Base-by-base conservation (phyloP, 2,113 vertebrate species). In the Propithecus coquereli region DNA sequence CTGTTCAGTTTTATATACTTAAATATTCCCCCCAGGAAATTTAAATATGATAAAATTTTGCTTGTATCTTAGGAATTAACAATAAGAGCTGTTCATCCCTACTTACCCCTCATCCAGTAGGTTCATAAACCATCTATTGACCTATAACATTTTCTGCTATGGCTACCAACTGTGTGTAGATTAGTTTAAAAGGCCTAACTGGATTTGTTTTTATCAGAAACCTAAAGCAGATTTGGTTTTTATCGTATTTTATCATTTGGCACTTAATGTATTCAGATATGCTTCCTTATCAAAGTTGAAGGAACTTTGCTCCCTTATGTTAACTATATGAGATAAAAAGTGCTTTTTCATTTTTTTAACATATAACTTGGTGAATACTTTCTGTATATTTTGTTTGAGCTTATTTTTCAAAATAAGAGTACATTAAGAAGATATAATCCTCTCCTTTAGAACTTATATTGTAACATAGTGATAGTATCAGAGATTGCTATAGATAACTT, bases 31-130 rank as follows among this genome's bases (percentile, higher is more conserved):
- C 22, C 14, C 18, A 65, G 7, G 25, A 96, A 59, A 63, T 76
- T 77, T 59, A 83, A 73, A 92, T 81, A 57, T 73, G 54, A 81
- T 90, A 66, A 76, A 94, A 93, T 57, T 73, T 54, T 93, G 52
- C 61, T 90, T 90, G n/a, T 50, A 82, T 65, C 14, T 77, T 54
- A 12, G 17, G 12, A 94, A 54, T 86, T 79, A 86, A 87, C 50
- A 89, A 70, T 85, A 43, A 57, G 66, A 59, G 32, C 47, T 85
- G 1, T 82, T 73, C 18, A 4, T 16, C 16, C 59, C 14, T 57
- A 20, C 17, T 71, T 77, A 23, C 34, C 8, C 13, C 16, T 27
- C 30, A n/a, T 76, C 11, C 34, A 8, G 18, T 68, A 43, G 40
- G 10, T 76, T 80, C 37, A 34, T 37, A 52, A 40, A 65, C 65